A percentile compares a stretch with the other conserved stretches of the same genome.
Evolutionary conservation across 2,113 vertebrate species (phyloP).

Genomic region (Meriones unguiculatus): DNA sequence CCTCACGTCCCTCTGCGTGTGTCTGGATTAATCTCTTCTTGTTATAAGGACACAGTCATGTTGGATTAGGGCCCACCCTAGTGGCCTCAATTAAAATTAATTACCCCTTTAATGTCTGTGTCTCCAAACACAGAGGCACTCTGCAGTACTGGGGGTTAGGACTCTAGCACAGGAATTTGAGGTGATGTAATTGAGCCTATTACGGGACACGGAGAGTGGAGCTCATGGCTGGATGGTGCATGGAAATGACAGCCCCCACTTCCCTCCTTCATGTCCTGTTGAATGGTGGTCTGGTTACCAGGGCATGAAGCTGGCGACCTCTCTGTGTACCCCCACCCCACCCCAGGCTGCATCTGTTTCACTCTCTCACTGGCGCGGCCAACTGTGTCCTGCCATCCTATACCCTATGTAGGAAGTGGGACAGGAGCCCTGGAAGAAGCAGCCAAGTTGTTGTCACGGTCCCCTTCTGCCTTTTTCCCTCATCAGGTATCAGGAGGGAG

Average conservation of each 20-base stretch:
- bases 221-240: rapidly evolving
- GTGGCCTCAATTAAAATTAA: neutral
- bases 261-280: neutral
- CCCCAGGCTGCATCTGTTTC: neutral
- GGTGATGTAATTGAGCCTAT: neutral
- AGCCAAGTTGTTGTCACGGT: neutral
- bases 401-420: neutral
- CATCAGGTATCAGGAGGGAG: no score
- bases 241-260: no score
- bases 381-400: neutral
- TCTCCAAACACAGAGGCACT: neutral
- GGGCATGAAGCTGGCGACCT: neutral
- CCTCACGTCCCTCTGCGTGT: neutral
- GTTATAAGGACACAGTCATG: neutral
- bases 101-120: neutral
- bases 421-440: neutral
- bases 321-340: neutral
- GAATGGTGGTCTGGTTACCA: neutral
- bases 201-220: neutral
- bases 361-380: neutral
- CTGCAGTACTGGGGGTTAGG: neutral
- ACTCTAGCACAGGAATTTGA: neutral
- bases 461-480: no score
- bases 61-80: neutral
- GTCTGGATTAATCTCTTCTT: neutral